Evolutionary conservation across 2,113 vertebrate genomes (phyloP).

Genomic region (Ceyx cyanopectus): DNA sequence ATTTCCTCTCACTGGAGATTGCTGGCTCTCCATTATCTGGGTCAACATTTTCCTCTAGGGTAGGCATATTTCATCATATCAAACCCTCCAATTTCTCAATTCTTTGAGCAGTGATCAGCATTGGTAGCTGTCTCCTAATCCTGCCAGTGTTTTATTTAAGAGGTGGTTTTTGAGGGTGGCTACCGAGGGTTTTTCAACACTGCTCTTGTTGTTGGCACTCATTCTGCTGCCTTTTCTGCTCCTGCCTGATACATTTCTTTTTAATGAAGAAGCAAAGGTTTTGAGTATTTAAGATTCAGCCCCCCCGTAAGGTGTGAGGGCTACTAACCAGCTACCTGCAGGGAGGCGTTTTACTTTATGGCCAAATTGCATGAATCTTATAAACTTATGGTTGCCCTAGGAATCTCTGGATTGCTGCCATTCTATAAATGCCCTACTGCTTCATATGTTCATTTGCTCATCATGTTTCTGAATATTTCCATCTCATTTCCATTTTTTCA

Average conservation of each 20-base stretch:
- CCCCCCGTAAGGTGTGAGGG: not conserved
- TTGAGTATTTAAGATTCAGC: not conserved
- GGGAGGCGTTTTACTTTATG: not conserved
- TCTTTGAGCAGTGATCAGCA: not conserved
- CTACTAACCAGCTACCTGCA: not conserved
- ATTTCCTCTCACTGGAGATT: not conserved
- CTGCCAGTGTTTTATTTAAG: not conserved
- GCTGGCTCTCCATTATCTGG: not conserved
- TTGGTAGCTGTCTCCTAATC: not conserved
- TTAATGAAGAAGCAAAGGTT: not conserved
- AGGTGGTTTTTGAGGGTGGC: not conserved
- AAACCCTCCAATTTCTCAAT: not conserved
- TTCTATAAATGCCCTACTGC: not conserved
- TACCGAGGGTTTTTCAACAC: not conserved
- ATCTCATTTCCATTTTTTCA: slow-evolving; percentile 20
- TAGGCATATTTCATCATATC: not conserved
- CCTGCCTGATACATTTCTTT: not conserved
- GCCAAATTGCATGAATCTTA: not conserved
- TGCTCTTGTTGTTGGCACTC: not conserved
- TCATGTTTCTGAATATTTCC: not conserved
- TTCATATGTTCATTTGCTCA: slow-evolving; percentile 1
- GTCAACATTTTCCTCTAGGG: not conserved
- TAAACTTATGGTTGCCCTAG: not conserved
- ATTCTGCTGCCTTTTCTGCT: not conserved
- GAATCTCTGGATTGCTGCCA: not conserved